A percentile compares a stretch with the other conserved stretches of the same genome.
Evolutionary conservation across 53 echinoderm and acorn worm species (phyloP).

Genomic region (Actinopyga echinites): DNA sequence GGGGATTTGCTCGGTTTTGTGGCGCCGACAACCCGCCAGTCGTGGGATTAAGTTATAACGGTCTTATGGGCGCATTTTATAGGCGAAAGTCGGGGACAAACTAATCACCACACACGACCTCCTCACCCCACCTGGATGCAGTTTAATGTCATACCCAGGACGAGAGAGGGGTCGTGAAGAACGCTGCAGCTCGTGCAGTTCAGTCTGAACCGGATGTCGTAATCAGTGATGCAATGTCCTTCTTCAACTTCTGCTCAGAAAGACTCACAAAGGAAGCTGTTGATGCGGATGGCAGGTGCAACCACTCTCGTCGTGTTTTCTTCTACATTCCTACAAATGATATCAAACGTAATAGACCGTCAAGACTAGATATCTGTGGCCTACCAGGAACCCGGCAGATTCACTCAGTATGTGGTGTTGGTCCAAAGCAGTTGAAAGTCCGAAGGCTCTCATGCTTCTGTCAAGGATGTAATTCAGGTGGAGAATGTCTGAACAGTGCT

Average conservation of each 20-base stretch:
- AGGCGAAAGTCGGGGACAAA: too few species aligned
- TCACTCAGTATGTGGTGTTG: slow-evolving; percentile 12
- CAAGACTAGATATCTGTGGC: slow-evolving; percentile 32
- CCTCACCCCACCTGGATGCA: too few species aligned
- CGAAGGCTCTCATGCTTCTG: slow-evolving; percentile 24
- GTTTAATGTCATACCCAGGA: too few species aligned
- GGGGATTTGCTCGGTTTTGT: too few species aligned
- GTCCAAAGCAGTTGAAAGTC: slow-evolving; percentile 18
- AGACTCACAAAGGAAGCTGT: slow-evolving; percentile 50
- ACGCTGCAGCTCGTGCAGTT: slow-evolving; percentile 35
- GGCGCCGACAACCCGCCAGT: too few species aligned
- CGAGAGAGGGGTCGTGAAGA: too few species aligned
- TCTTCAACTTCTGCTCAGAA: slow-evolving; percentile 40
- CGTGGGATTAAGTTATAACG: too few species aligned
- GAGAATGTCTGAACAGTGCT: slow-evolving; percentile 27
- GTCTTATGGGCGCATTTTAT: too few species aligned
- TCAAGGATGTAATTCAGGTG: not conserved
- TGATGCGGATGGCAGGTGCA: slow-evolving; percentile 42
- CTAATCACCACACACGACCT: too few species aligned
- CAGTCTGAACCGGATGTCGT: slow-evolving; percentile 19
- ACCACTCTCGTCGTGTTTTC: slow-evolving; percentile 43
- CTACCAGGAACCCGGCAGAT: slow-evolving; percentile 19
- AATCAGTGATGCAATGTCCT: slow-evolving; percentile 49
- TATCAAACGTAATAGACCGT: slow-evolving; percentile 41
- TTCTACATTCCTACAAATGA: slow-evolving; percentile 36